Conservation (phyloP, 2,888 invertebrate species). For the Nudaria mundana region DNA sequence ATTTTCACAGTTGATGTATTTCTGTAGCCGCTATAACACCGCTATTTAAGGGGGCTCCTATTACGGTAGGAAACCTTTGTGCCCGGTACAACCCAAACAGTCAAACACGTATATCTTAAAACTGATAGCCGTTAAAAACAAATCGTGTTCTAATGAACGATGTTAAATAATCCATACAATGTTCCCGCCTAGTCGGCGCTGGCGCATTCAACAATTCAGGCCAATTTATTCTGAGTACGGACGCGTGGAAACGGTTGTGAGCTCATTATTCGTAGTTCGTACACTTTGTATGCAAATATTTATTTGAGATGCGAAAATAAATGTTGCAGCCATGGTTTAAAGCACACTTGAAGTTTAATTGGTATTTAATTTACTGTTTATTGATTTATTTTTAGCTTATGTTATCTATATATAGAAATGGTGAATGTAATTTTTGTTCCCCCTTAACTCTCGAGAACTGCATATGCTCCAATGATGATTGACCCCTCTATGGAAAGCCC, state of each 20-base stretch:
- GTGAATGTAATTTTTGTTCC: too few relatives aligned
- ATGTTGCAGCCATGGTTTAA: neutral
- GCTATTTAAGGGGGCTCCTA: too few relatives aligned
- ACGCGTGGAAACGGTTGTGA: slow-evolving; percentile 35
- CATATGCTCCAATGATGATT: too few relatives aligned
- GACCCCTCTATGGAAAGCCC: too few relatives aligned
- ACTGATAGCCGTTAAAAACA: neutral
- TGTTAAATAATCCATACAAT: slow-evolving; percentile 27
- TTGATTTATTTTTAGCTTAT: too few relatives aligned
- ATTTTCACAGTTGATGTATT: too few relatives aligned
- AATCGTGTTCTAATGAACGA: slow-evolving; percentile 9
- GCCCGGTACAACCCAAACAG: too few relatives aligned
- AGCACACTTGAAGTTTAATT: neutral
- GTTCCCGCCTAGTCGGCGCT: slow-evolving; percentile 28
- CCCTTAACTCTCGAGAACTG: too few relatives aligned
- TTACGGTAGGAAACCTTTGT: too few relatives aligned
- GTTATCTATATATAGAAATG: too few relatives aligned
- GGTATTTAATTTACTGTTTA: neutral
- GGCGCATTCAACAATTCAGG: slow-evolving; percentile 54
- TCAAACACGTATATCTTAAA: too few relatives aligned
- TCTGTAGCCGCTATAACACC: too few relatives aligned
- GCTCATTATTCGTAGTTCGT: slow-evolving; percentile 24
- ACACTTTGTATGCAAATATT: slow-evolving; percentile 12
- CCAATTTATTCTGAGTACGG: slow-evolving; percentile 45
- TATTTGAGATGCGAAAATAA: slow-evolving; percentile 2